Percentiles rank a stretch among this genome's conserved stretches.
Evolutionary conservation across 2,113 vertebrate genomes (phyloP).

Genomic region (Aplodontia rufa): DNA sequence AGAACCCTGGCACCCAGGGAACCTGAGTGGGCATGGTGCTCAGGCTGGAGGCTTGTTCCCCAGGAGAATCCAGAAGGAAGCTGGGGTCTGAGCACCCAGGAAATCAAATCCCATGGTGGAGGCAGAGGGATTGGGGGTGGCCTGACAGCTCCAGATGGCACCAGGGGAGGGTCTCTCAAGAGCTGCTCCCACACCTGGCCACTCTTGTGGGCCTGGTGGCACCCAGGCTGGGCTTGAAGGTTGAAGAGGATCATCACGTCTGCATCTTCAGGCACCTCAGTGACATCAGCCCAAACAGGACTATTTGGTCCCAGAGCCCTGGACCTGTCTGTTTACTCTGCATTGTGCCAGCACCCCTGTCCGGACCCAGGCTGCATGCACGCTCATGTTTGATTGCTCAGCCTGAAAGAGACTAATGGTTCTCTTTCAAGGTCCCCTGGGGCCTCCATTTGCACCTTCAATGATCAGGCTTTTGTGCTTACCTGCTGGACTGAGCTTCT

Average conservation of each 20-base stretch:
- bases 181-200: too few species aligned
- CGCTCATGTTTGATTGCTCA: not conserved
- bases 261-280: rapidly evolving
- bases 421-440: not conserved
- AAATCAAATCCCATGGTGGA: not conserved
- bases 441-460: not conserved
- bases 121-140: not conserved
- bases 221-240: not conserved
- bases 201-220: too few species aligned
- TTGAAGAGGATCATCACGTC: rapidly evolving
- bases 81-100: not conserved
- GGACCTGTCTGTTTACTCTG: not conserved
- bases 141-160: not conserved
- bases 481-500: not conserved
- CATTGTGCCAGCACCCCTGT: too few species aligned
- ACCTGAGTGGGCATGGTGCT: not conserved
- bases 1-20: not conserved
- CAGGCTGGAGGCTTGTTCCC: not conserved
- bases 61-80: not conserved
- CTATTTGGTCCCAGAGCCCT: not conserved
- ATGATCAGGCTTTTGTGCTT: not conserved
- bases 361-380: too few species aligned
- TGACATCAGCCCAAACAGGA: not conserved
- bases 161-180: not conserved
- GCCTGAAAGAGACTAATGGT: not conserved